These are phyloP conservation scores for Sycophila texana DNA, from an alignment of 2,888 invertebrate genomes.

Conservation along the genomic window DNA sequence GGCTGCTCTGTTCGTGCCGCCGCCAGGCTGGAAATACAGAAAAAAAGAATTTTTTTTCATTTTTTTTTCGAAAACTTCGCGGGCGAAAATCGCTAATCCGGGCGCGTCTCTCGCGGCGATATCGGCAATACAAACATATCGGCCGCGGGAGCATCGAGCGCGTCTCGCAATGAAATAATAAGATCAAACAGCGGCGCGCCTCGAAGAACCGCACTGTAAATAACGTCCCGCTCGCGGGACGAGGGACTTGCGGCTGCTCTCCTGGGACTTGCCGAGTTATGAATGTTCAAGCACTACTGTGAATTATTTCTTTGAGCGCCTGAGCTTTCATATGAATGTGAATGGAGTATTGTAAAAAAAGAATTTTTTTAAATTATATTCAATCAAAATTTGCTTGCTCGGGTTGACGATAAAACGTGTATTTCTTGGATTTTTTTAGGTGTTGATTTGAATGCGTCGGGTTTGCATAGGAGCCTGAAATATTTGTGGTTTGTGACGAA, in stretches of 20 bases:
- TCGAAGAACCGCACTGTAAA: conserved; percentile 57
- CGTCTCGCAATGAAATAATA: conserved; percentile 71
- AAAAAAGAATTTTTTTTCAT: not conserved
- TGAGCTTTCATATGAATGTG: too few species aligned
- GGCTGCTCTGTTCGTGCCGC: conserved; percentile 37
- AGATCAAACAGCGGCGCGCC: conserved; percentile 69
- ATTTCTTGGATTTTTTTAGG: too few species aligned
- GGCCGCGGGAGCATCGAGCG: too few species aligned
- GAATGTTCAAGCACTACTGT: conserved; percentile 44
- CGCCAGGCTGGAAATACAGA: too few species aligned
- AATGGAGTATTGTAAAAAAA: too few species aligned
- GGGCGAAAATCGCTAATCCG: conserved; percentile 25
- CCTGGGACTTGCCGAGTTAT: conserved; percentile 46
- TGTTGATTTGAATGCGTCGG: too few species aligned
- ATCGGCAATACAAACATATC: conserved; percentile 4
- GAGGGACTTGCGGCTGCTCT: conserved; percentile 38
- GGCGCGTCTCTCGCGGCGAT: not conserved
- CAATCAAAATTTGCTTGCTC: not conserved
- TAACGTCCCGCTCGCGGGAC: conserved; percentile 63
- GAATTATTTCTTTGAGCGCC: conserved; percentile 42
- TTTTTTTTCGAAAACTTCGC: conserved; percentile 21
- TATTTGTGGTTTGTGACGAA: too few species aligned
- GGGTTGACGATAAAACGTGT: too few species aligned
- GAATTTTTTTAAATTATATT: too few species aligned
- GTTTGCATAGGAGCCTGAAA: too few species aligned